Percentiles rank a stretch among this genome's conserved stretches.
Evolutionary conservation across 2,797 vertebrate genomes (phyloP).

Genomic region (Monodelphis domestica): DNA sequence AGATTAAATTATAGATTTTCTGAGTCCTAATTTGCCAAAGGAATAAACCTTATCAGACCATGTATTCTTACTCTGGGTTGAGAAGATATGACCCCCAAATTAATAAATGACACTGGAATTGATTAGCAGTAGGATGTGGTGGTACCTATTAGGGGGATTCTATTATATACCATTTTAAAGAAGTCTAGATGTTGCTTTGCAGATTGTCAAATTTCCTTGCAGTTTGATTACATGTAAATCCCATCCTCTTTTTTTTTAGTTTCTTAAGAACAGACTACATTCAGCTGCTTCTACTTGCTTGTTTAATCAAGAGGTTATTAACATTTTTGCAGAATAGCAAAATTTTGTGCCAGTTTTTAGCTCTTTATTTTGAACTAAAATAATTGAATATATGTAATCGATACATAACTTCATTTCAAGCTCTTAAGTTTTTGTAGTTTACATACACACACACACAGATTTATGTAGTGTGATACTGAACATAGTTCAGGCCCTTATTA

Average conservation of each 20-base stretch:
- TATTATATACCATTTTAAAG: neutral
- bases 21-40: conserved; percentile 11
- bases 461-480: neutral
- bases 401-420: neutral
- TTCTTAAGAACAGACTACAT: neutral
- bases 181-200: neutral
- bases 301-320: neutral
- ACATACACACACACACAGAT: neutral
- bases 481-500: neutral
- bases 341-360: neutral
- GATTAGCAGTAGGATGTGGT: neutral
- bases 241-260: neutral
- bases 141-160: neutral
- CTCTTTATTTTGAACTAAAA: neutral
- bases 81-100: neutral
- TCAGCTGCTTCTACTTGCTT: neutral
- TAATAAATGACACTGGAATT: neutral
- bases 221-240: neutral
- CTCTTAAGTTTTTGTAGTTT: neutral
- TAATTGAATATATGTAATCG: neutral
- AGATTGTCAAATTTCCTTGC: neutral
- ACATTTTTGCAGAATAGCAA: neutral
- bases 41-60: neutral
- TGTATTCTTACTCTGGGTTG: neutral
- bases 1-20: neutral